Evolutionary conservation across 2,888 invertebrate species (phyloP), one percentile per base, ranked within the genome.

Genomic region (Leptura quadrifasciata): DNA sequence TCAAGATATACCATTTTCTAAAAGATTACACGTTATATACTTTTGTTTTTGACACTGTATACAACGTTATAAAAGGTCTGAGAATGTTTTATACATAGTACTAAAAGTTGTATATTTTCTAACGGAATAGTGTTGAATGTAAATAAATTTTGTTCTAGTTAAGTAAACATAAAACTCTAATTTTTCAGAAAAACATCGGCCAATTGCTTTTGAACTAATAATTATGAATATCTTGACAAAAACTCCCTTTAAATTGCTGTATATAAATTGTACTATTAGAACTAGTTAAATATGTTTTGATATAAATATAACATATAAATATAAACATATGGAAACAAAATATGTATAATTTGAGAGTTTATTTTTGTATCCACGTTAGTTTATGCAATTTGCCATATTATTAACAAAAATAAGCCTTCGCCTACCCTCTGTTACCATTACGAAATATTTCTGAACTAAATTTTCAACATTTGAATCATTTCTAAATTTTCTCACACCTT

Each of bases 1-100:
- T 85, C 84, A 18, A 81, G 39, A n/a, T 60, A 12, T 12, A 75
- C 58, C 80, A 80, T 80, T 60, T 75, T 73, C 75, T 75, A 63
- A 52, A 55, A 78, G 20, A 9, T 10, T 52, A 47, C 8, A 6
- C 10, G 39, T 63, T 55, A 55, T 31, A 8, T 39, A 39, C 2
- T 55, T 55, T 55, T 15, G 18, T 21, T 52, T 4, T 52, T 52
- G 3, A 1, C 6, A 15, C 8, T 20, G n/a, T n/a, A n/a, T 54
- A 54, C 10, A 18, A 17, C 18, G 17, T 54, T 54, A 3, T 9
- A 21, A 10, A 21, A 20, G 5, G 57, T 57, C 2, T 57, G 21
- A 57, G 20, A 57, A 57, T 9, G 5, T 57, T 17, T 21, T 15
- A 15, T 52, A 4, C 8, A n/a, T 47, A n/a, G n/a, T 24, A 5